Evolutionary conservation across 2,797 vertebrate species (phyloP), one percentile per base, ranked within the genome.

Genomic region (Coendou prehensilis): DNA sequence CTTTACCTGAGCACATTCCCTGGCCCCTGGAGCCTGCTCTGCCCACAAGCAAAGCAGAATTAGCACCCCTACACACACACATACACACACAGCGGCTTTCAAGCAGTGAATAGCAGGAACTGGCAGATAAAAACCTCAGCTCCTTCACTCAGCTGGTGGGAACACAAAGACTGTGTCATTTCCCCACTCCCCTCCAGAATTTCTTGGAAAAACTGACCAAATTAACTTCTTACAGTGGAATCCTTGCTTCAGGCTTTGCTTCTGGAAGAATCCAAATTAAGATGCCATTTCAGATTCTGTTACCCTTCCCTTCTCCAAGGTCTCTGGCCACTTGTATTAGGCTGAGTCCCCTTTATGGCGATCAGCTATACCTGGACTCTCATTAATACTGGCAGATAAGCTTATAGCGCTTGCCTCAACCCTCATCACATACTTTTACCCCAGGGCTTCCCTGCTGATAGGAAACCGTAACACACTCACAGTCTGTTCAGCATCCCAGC

Each of bases 51-150:
- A 59, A 33, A 28, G 30, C 15, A 8, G 9, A 83, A 18, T 30
- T 18, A 37, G 15, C 41, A 28, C 0, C 0, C 1, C 17, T 0
- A 7, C 28, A 28, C 4, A 73, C 71, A 75, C 69, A 26, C 23
- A 47, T 10, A 15, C 50, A 15, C 33, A 37, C 64, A 47, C 37
- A 56, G n/a, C 37, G 57, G 47, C 79, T 81, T 30, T 64, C 81
- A 79, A 20, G 37, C n/a, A 75, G 13, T n/a, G 83, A 22, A 5
- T 10, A 50, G 28, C 22, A 54, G 75, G 33, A 76, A n/a, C 79
- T 59, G 1, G 37, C 52, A 9, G 86, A 41, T 13, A 5, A 50
- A 57, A 78, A 10, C 47, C 18, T 71, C 8, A 1, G 57, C 64
- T 18, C 33, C 33, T 54, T 88, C 15, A 17, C 5, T 28, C 73